phyloP scores from a whole-genome alignment of 2,797 vertebrate genomes.

The Chaetophractus vellerosus region DNA sequence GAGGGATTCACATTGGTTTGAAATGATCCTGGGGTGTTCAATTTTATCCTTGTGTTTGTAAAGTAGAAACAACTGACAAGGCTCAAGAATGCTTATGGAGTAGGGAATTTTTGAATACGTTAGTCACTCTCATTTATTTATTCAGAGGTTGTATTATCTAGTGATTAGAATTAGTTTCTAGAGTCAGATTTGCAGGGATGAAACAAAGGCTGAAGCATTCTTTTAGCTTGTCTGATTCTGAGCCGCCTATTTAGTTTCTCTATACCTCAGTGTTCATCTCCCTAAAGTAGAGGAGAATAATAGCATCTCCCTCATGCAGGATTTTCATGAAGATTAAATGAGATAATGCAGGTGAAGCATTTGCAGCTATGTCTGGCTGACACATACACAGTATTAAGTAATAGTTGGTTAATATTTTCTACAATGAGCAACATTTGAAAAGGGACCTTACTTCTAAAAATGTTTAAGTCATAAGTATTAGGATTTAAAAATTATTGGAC shows the following conservation, averaged over 20 bases:
- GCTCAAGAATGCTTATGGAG: background rate
- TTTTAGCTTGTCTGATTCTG: background rate
- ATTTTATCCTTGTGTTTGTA: constrained; percentile 21
- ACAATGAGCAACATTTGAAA: constrained; percentile 43
- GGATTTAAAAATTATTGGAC: background rate
- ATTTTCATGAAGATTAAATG: constrained; percentile 19
- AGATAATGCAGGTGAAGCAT: background rate
- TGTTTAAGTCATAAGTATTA: constrained; percentile 52
- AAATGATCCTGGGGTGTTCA: constrained; percentile 15
- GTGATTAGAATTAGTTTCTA: background rate
- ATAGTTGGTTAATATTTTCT: constrained; percentile 35
- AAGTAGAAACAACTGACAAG: background rate
- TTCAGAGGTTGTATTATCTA: background rate
- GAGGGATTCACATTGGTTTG: background rate
- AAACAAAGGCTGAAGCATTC: background rate
- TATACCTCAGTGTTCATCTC: background rate
- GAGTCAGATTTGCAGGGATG: constrained; percentile 3
- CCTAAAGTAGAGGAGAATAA: background rate
- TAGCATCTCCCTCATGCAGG: background rate
- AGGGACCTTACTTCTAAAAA: constrained; percentile 37
- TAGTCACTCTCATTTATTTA: background rate
- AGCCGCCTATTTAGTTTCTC: background rate
- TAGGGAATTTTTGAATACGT: background rate
- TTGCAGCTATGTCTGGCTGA: constrained; percentile 19
- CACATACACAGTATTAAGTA: background rate